Conservation (phyloP, 2,113 vertebrate species). For the Triplophysa siluroides region DNA sequence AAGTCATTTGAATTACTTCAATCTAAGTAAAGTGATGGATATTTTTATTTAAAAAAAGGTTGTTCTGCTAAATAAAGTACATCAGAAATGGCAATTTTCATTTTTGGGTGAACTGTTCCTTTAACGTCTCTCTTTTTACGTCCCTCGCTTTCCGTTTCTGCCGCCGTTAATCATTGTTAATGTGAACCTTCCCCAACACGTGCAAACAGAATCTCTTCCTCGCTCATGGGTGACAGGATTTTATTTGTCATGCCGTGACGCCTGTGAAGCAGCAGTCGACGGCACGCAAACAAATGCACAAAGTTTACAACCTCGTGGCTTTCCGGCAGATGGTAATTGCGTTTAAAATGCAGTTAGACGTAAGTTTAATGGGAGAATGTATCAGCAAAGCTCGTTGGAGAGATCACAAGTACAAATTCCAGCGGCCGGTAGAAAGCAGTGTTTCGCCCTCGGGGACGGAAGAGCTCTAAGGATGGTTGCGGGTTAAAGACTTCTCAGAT, state of each 20-base stretch:
- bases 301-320: slow-evolving; percentile 65
- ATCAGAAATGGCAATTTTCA: no score
- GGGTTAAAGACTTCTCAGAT: not conserved
- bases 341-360: slow-evolving; percentile 75
- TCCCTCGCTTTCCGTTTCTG: not conserved
- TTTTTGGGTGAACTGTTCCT: no score
- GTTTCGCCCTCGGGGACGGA: not conserved
- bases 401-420: slow-evolving; percentile 14
- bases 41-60: no score
- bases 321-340: slow-evolving; percentile 71
- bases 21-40: no score
- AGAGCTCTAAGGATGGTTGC: not conserved
- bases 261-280: slow-evolving; percentile 64
- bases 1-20: no score
- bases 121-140: no score
- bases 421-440: not conserved
- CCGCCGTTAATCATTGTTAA: not conserved
- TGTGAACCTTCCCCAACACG: not conserved
- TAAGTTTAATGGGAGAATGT: slow-evolving; percentile 65
- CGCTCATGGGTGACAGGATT: slow-evolving; percentile 44
- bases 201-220: not conserved
- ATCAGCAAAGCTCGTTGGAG: slow-evolving; percentile 31
- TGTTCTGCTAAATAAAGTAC: no score
- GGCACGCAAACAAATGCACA: slow-evolving; percentile 64
- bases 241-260: slow-evolving; percentile 52